These are phyloP conservation scores for Balanococcus diminutus DNA, from an alignment of 2,888 invertebrate species.

Conservation along the genomic window DNA sequence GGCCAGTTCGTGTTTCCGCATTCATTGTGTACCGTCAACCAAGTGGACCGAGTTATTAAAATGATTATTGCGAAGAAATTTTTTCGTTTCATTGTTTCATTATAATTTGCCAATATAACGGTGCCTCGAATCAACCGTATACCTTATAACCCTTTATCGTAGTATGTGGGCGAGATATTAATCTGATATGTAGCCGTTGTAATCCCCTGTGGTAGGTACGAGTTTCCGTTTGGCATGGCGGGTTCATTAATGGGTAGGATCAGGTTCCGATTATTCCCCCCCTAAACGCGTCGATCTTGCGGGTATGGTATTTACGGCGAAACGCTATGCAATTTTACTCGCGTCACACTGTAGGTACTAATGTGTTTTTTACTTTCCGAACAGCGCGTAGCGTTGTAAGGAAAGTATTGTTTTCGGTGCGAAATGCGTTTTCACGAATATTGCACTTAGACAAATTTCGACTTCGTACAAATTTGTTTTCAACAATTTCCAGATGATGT, in stretches of 20 bases:
- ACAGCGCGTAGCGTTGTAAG: too few species aligned
- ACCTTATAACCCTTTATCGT: neutral
- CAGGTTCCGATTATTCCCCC: too few species aligned
- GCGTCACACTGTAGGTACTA: neutral
- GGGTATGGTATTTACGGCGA: neutral
- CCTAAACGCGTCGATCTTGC: too few species aligned
- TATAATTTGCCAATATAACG: conserved; percentile 33
- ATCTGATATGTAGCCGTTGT: neutral
- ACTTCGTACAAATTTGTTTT: too few species aligned
- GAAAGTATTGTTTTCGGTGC: too few species aligned
- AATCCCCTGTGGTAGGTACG: neutral
- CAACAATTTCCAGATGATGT: too few species aligned
- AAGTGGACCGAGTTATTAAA: neutral
- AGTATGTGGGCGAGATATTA: neutral
- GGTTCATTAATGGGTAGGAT: neutral
- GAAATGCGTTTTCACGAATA: too few species aligned
- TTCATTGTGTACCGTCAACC: neutral
- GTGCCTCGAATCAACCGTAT: neutral
- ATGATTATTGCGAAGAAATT: conserved; percentile 31
- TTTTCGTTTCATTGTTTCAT: conserved; percentile 6
- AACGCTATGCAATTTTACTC: neutral
- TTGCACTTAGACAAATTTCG: too few species aligned
- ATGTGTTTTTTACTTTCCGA: too few species aligned
- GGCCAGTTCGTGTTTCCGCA: neutral
- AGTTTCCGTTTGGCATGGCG: neutral